Evolutionary conservation across 23 tunicate genomes (phyloP).

Genomic region (Botrylloides violaceus): DNA sequence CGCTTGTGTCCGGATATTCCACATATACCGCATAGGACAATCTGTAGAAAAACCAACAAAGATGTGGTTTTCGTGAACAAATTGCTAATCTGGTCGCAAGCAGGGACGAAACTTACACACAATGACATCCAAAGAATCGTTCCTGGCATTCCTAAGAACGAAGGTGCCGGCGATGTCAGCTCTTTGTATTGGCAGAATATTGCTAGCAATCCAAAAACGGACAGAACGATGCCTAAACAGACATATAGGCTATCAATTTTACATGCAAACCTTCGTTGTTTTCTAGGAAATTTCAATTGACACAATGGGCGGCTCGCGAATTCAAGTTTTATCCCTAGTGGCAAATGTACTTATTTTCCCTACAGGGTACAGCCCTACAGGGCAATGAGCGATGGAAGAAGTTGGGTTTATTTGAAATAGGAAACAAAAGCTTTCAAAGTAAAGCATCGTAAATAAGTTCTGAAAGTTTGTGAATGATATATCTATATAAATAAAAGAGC

Average conservation of each 20-base stretch:
- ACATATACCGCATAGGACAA: conserved; percentile 9
- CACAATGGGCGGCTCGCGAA: background rate
- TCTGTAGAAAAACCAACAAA: background rate
- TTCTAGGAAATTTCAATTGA: background rate
- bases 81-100: background rate
- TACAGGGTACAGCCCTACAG: too few relatives aligned
- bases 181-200: conserved; percentile 53
- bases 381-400: too few relatives aligned
- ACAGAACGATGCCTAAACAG: conserved; percentile 35
- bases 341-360: too few relatives aligned
- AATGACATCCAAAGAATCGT: conserved; percentile 56
- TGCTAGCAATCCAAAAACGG: conserved; percentile 49
- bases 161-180: conserved; percentile 63
- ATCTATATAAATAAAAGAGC: too few relatives aligned
- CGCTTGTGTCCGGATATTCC: conserved; percentile 5
- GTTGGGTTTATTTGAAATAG: too few relatives aligned
- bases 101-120: background rate
- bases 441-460: too few relatives aligned
- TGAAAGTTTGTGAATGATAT: too few relatives aligned
- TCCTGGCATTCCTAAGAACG: conserved; percentile 78
- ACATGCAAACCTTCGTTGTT: too few relatives aligned
- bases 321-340: too few relatives aligned
- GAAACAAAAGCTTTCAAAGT: too few relatives aligned
- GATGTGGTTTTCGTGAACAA: background rate
- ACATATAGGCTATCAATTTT: background rate